These are phyloP conservation scores for Ochropacha duplaris DNA, from an alignment of 2,888 invertebrate genomes.

Conservation along the genomic window DNA sequence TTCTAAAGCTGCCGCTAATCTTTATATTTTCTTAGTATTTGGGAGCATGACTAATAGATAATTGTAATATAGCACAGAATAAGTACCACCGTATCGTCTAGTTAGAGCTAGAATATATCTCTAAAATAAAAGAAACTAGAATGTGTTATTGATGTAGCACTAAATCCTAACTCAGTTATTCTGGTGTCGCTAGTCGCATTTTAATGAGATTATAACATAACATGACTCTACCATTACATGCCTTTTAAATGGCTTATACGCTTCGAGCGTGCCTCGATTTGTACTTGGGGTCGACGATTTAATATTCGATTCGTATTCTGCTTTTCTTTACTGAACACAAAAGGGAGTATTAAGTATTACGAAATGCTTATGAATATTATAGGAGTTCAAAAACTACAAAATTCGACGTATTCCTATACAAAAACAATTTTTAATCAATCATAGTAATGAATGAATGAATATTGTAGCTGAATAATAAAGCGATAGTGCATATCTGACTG, in stretches of 20 bases:
- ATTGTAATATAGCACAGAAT: no score
- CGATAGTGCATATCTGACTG: not conserved
- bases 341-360: not conserved
- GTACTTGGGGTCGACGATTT: constrained; percentile 6
- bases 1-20: not conserved
- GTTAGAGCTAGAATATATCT: no score
- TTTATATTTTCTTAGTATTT: not conserved
- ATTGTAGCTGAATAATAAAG: not conserved
- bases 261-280: constrained; percentile 12
- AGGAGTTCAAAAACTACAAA: not conserved
- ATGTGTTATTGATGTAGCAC: constrained; percentile 12
- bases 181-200: constrained; percentile 14
- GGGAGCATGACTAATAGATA: not conserved
- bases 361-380: constrained; percentile 1
- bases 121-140: not conserved
- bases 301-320: constrained; percentile 1
- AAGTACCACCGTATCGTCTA: no score
- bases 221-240: constrained; percentile 19
- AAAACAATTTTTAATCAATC: not conserved
- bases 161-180: constrained; percentile 8
- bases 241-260: constrained; percentile 16
- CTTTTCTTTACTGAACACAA: constrained; percentile 3
- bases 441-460: not conserved
- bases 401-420: not conserved
- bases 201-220: constrained; percentile 21